A percentile compares a stretch with the other conserved stretches of the same genome.
phyloP scores from a whole-genome alignment of 2,113 vertebrate species.

The Scomber japonicus region DNA sequence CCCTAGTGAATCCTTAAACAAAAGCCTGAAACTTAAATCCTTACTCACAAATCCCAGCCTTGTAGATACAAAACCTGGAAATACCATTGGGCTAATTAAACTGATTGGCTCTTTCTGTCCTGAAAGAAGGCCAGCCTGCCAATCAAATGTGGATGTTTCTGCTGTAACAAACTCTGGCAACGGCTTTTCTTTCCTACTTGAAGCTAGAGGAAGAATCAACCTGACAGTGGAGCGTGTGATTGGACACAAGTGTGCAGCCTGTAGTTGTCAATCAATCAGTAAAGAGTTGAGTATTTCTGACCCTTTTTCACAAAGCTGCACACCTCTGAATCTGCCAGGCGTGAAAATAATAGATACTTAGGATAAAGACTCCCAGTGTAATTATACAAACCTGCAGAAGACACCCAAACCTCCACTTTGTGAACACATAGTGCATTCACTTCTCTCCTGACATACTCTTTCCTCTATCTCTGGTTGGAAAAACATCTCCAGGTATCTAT shows the following conservation, averaged over 20 bases:
- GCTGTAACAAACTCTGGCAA: conserved; percentile 63
- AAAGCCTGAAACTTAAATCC: conserved; percentile 67
- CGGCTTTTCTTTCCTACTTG: conserved; percentile 61
- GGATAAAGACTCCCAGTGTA: conserved; percentile 74
- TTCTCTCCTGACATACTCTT: conserved; percentile 55
- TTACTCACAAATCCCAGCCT: conserved; percentile 73
- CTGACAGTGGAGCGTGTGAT: conserved; percentile 81
- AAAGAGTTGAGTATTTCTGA: conserved; percentile 77
- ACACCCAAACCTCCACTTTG: conserved; percentile 54
- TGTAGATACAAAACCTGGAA: conserved; percentile 76
- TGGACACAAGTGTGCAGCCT: conserved; percentile 75
- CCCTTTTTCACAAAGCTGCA: conserved; percentile 49
- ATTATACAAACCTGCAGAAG: conserved; percentile 73
- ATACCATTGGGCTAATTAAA: conserved; percentile 75
- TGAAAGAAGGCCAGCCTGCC: conserved; percentile 70
- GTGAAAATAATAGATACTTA: conserved; percentile 81
- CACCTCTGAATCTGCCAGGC: conserved; percentile 65
- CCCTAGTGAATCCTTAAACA: conserved; percentile 65
- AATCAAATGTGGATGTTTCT: conserved; percentile 78
- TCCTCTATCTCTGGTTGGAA: conserved; percentile 51
- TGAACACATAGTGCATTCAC: conserved; percentile 39
- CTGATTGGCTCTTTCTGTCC: conserved; percentile 78
- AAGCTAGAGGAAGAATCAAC: conserved; percentile 68
- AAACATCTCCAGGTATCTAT: conserved; percentile 74
- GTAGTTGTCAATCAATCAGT: conserved; percentile 80